Evolutionary conservation across 1,140 invertebrate genomes (phyloP), one percentile per base, ranked within the genome.

Genomic region (Melitaea cinxia): DNA sequence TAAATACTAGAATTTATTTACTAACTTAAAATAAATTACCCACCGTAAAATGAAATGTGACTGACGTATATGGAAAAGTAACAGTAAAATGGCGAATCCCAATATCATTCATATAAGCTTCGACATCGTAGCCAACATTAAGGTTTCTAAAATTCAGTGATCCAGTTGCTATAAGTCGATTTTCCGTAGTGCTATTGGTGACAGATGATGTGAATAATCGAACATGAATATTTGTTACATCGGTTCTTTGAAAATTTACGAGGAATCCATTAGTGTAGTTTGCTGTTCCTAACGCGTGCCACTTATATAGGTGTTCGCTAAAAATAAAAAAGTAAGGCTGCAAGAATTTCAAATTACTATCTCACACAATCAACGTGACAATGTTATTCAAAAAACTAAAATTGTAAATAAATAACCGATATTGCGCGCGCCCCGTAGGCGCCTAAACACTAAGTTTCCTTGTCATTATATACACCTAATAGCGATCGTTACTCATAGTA

Each of bases 261-360:
- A 82, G 50, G 30, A 84, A 88, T 1, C 78, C 81, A 24, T 88
- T 83, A 4, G 73, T 78, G 60, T 84, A 88, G 2, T 70, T 68
- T 0, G 75, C 81, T 15, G 54, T 72, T 1, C 85, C 85, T 4
- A 26, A 55, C 2, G 79, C 72, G 2, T 58, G 65, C 54, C 68
- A 80, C 24, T 72, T 73, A 53, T 76, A 50, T 76, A 66, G 26
- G 23, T 15, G 21, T 59, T 53, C 56, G 17, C 63, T 65, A 55
- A 24, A 28, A 50, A 64, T 47, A 37, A 37, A n/a, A 37, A 15
- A n/a, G 33, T 4, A 9, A 30, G 28, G 28, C 28, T 30, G 28
- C 9, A 30, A 9, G 28, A 30, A 9, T n/a, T n/a, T n/a, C n/a
- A n/a, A n/a, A n/a, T n/a, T n/a, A n/a, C n/a, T n/a, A n/a, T n/a